Evolutionary conservation across 1,140 invertebrate species (phyloP), one percentile per base, ranked within the genome.

Genomic region (Hermetia illucens): DNA sequence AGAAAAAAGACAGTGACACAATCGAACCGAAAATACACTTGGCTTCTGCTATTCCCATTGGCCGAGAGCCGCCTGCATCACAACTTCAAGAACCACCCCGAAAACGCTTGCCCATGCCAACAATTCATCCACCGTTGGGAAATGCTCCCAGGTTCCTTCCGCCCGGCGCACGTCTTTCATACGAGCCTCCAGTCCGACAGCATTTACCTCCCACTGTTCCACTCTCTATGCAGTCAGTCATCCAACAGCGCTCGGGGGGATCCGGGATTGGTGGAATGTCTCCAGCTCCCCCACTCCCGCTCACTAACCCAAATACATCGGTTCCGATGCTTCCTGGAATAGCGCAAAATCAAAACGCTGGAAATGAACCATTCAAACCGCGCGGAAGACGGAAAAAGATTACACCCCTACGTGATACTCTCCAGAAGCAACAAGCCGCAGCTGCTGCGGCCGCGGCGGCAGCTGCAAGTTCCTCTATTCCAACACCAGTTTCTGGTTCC

Each of bases 91-190:
- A 56, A 37, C 57, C 61, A 5, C 53, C 56, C 15, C 46, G 55
- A 24, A 66, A 66, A 43, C 53, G 61, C 6, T 38, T 59, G n/a
- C 55, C 56, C 9, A 59, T 58, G 53, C 56, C 56, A 16, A 58
- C 56, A 12, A 50, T 56, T 40, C 52, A 55, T 44, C 56, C 56
- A 19, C 53, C 56, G 8, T 27, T 58, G n/a, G 36, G 55, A 18
- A 52, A 53, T 3, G 52, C 59, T 36, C 53, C 52, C 21, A 12
- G n/a, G 6, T 9, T 21, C 6, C 12, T 12, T 12, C 33, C 4
- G 22, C 15, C 33, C 5, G 17, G 24, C 17, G 6, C 31, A 25
- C 10, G 32, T 27, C 24, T 13, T 27, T 27, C 24, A 27, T 27
- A 27, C 24, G 8, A n/a, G n/a, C n/a, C n/a, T n/a, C n/a, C n/a